phyloP scores from a whole-genome alignment of 2,113 vertebrate species.

The Lethenteron camtschaticum region DNA sequence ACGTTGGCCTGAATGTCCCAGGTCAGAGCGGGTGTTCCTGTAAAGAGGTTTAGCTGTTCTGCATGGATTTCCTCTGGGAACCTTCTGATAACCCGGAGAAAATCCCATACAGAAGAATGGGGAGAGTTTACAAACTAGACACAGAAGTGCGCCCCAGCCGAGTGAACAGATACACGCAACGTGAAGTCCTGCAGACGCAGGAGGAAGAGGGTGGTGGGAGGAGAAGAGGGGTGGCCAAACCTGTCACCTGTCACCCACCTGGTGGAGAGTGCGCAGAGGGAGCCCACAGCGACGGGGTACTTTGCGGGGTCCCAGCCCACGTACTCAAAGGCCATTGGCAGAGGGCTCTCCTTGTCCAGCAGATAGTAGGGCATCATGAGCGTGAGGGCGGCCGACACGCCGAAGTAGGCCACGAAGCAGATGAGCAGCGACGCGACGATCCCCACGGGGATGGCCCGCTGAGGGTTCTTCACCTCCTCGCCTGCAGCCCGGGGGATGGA shows the following conservation, averaged over 20 bases:
- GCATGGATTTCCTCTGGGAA: neutral
- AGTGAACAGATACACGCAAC: conserved; percentile 14
- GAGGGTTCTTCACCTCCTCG: conserved; percentile 86
- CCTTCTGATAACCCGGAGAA: no score
- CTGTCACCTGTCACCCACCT: conserved; percentile 35
- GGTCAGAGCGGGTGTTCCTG: no score
- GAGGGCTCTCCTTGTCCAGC: conserved; percentile 74
- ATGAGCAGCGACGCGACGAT: conserved; percentile 77
- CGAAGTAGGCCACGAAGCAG: conserved; percentile 88
- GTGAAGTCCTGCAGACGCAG: conserved; percentile 12
- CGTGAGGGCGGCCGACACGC: conserved; percentile 79
- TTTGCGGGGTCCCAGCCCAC: conserved; percentile 89
- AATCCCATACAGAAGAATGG: neutral
- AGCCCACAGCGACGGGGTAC: conserved; percentile 68
- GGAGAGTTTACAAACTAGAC: conserved; percentile 18
- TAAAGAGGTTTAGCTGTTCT: no score
- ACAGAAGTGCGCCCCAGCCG: conserved; percentile 15
- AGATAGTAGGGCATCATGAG: conserved; percentile 98
- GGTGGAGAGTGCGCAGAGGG: conserved; percentile 80
- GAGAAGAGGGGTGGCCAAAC: conserved; percentile 8
- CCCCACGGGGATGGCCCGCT: conserved; percentile 83
- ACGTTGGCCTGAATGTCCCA: no score
- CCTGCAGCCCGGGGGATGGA: conserved; percentile 22
- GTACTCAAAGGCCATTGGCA: conserved; percentile 81
- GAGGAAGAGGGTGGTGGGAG: neutral